These are phyloP conservation scores for Chaetorhynchus papuensis DNA, from an alignment of 2,113 vertebrate species.

Conservation along the genomic window DNA sequence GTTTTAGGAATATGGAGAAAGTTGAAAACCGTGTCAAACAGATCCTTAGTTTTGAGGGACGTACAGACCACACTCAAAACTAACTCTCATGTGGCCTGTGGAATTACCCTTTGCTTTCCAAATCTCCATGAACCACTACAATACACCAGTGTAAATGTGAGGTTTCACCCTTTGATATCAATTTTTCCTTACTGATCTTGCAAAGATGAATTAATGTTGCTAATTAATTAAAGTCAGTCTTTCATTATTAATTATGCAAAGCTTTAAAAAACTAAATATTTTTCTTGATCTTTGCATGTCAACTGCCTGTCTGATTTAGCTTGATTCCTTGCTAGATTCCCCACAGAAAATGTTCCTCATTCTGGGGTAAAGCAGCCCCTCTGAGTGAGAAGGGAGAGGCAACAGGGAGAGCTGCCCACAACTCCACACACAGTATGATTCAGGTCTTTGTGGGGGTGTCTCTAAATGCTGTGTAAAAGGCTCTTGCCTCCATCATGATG, in stretches of 20 bases:
- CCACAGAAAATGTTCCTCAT: background rate
- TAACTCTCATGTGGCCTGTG: accelerated
- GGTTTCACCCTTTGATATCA: background rate
- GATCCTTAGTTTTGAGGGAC: background rate
- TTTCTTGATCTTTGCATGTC: background rate
- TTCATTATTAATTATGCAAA: no score
- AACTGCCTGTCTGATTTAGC: background rate
- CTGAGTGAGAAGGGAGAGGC: background rate
- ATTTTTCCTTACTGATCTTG: background rate
- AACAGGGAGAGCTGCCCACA: background rate
- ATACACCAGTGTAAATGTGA: background rate
- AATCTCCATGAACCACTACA: background rate
- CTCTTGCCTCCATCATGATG: background rate
- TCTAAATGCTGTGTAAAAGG: background rate
- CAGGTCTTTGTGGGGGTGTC: background rate
- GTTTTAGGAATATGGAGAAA: background rate
- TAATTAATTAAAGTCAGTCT: no score
- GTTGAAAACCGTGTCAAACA: background rate
- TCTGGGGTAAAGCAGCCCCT: background rate
- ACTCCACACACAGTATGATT: background rate
- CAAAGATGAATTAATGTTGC: no score
- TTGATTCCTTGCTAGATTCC: background rate
- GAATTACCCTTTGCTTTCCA: background rate
- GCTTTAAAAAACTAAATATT: background rate
- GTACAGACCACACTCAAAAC: background rate